Percentiles rank a stretch among this genome's conserved stretches.
Evolutionary conservation across 2,888 invertebrate genomes (phyloP).

Genomic region (Ophion ellenae): DNA sequence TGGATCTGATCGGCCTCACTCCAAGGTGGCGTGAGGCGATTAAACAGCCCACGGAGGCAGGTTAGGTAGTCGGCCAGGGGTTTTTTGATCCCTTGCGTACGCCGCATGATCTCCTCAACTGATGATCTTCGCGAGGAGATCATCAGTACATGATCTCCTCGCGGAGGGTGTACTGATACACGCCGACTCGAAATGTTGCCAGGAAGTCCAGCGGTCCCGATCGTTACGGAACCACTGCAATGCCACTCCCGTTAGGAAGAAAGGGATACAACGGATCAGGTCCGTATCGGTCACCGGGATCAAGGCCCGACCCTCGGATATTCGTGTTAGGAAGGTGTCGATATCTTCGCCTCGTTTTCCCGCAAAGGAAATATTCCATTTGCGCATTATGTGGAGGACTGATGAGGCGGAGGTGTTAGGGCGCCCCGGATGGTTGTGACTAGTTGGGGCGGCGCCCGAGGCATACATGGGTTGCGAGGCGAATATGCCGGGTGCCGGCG

Average conservation of each 20-base stretch:
- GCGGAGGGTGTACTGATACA: constrained; percentile 25
- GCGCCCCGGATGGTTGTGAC: too few species aligned
- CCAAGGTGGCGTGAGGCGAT: neutral
- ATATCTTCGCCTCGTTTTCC: constrained; percentile 8
- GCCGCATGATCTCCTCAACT: too few species aligned
- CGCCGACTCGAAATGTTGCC: constrained; percentile 3
- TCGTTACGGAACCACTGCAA: constrained; percentile 39
- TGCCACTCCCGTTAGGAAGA: constrained; percentile 32
- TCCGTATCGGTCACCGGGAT: constrained; percentile 3
- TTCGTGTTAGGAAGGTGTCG: neutral
- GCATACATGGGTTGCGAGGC: too few species aligned
- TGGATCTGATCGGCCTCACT: too few species aligned
- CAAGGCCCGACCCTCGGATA: neutral
- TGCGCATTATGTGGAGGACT: neutral
- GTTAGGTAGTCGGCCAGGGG: too few species aligned
- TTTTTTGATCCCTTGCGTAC: too few species aligned
- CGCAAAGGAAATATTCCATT: constrained; percentile 41
- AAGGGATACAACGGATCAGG: constrained; percentile 25
- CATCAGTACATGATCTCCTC: too few species aligned
- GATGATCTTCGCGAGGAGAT: too few species aligned
- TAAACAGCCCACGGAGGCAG: too few species aligned
- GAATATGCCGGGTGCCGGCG: too few species aligned
- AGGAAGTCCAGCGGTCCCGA: constrained; percentile 10
- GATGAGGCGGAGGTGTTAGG: neutral
- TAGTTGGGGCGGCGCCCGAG: too few species aligned